Conservation (phyloP, 2,888 invertebrate genomes). For the Heliconius ethilla region DNA sequence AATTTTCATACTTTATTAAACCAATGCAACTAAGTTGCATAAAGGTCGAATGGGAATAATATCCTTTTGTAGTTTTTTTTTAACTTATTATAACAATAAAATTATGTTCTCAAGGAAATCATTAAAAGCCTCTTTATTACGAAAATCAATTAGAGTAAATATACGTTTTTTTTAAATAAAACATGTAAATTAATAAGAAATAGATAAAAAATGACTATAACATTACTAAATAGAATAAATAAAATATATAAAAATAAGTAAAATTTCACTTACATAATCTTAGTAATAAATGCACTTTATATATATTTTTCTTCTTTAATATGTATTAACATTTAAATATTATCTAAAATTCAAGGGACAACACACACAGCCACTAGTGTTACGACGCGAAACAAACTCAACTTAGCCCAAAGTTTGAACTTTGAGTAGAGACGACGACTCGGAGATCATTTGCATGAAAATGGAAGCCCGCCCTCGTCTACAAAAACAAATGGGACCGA, state of each 20-base stretch:
- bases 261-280: not conserved
- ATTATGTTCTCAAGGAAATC: constrained; percentile 1
- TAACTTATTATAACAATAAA: constrained; percentile 11
- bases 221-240: not conserved
- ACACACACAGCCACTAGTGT: constrained; percentile 43
- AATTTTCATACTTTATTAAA: constrained; percentile 36
- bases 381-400: constrained; percentile 43
- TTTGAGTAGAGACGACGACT: constrained; percentile 49
- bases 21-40: constrained; percentile 37
- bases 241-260: too few relatives aligned
- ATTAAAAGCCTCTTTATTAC: not conserved
- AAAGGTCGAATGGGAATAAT: constrained; percentile 18
- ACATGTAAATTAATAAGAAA: not conserved
- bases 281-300: not conserved
- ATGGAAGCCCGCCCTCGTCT: constrained; percentile 56
- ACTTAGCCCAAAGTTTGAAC: constrained; percentile 42
- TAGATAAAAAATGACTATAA: not conserved
- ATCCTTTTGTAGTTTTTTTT: not conserved
- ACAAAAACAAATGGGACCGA: constrained; percentile 61
- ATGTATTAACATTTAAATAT: not conserved
- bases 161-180: not conserved
- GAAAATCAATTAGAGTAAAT: not conserved
- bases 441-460: constrained; percentile 70
- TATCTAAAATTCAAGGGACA: not conserved
- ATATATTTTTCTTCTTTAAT: not conserved